These are phyloP conservation scores for Presbytis comata DNA, from an alignment of 2,797 vertebrate genomes.

Conservation along the genomic window DNA sequence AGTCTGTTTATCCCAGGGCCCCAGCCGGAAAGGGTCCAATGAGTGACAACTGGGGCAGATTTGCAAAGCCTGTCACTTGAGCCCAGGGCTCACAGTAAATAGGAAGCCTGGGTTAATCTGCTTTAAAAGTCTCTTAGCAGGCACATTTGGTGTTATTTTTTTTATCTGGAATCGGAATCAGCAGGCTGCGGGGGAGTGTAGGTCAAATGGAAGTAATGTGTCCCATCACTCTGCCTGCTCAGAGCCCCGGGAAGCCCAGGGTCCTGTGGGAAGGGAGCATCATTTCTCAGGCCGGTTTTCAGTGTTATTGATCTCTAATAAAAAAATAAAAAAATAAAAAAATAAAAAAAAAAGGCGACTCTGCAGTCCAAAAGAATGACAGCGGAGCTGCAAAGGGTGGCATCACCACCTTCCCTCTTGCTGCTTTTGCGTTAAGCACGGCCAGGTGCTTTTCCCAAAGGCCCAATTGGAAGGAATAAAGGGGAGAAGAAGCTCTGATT, in stretches of 20 bases:
- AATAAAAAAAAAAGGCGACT: neutral
- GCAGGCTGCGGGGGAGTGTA: neutral
- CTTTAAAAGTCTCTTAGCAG: neutral
- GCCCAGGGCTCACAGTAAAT: neutral
- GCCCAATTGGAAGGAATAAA: neutral
- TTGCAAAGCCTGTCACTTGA: neutral
- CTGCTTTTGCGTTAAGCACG: constrained; percentile 32
- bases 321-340: neutral
- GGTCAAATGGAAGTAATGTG: neutral
- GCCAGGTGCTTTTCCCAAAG: neutral
- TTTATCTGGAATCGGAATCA: neutral
- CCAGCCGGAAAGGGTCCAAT: neutral
- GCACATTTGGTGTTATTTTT: neutral
- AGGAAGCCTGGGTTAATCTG: neutral
- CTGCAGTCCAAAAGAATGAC: neutral
- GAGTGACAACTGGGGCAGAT: neutral
- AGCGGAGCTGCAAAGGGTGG: neutral
- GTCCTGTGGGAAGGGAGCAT: neutral
- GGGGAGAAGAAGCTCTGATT: neutral
- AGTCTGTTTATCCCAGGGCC: neutral
- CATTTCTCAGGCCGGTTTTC: constrained; percentile 31
- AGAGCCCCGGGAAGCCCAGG: neutral
- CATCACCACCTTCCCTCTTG: neutral
- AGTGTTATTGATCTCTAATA: constrained; percentile 57
- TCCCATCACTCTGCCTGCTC: neutral